Evolutionary conservation across 2,797 vertebrate genomes (phyloP).

Genomic region (Pangasius larnaudii): DNA sequence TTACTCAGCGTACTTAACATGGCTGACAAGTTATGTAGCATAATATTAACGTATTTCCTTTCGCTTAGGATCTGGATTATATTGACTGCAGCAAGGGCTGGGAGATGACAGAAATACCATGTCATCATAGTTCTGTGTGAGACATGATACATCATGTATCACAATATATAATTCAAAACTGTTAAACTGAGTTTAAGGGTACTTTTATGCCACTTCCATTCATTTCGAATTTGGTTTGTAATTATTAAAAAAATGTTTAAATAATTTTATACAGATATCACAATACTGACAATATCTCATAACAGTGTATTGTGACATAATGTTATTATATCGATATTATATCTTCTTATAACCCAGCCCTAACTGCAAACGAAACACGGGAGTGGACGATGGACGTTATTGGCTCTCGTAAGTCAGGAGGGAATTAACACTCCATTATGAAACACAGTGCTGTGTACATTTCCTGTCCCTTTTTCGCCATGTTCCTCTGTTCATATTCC

Average conservation of each 20-base stretch:
- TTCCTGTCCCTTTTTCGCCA: neutral
- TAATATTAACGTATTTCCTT: neutral
- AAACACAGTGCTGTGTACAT: neutral
- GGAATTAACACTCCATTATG: neutral
- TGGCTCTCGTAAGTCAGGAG: neutral
- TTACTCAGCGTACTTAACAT: neutral
- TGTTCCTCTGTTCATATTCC: neutral
- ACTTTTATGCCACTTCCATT: neutral
- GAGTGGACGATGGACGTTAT: neutral
- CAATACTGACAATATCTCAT: neutral
- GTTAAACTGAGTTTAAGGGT: too few relatives aligned
- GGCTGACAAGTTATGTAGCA: neutral
- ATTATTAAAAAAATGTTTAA: neutral
- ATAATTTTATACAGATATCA: neutral
- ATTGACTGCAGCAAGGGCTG: neutral
- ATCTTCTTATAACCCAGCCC: neutral
- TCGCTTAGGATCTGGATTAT: neutral
- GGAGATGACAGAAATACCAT: neutral
- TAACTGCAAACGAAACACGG: neutral
- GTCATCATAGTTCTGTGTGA: neutral
- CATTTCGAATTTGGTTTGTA: neutral
- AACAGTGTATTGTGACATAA: neutral
- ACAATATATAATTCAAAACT: neutral
- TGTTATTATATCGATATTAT: neutral
- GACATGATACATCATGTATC: neutral